These are phyloP conservation scores for Cheirogaleus medius DNA, from an alignment of 2,113 vertebrate species.

Conservation along the genomic window DNA sequence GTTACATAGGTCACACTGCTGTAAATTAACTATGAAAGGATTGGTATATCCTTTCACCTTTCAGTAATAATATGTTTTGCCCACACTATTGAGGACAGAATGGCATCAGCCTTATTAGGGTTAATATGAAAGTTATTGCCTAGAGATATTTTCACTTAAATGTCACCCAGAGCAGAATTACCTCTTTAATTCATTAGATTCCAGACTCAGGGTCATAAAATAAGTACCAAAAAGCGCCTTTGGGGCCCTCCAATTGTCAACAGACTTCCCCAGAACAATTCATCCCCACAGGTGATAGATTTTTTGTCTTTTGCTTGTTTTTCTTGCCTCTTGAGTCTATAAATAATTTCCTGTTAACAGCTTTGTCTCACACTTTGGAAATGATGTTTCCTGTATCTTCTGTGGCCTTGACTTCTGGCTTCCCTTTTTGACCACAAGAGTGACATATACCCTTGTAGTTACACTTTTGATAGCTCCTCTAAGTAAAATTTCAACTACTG, in stretches of 20 bases:
- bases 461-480: background rate
- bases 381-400: conserved; percentile 40
- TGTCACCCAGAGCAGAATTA: background rate
- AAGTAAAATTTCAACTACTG: background rate
- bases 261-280: background rate
- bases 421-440: conserved; percentile 16
- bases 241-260: background rate
- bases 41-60: background rate
- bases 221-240: background rate
- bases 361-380: conserved; percentile 18
- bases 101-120: background rate
- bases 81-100: background rate
- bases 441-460: background rate
- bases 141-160: background rate
- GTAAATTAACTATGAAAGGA: background rate
- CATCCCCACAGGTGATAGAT: background rate
- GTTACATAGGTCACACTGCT: background rate
- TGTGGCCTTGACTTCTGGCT: conserved; percentile 36
- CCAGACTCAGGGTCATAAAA: conserved; percentile 48
- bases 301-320: conserved; percentile 29
- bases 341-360: conserved; percentile 41
- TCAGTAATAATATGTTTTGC: background rate
- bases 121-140: conserved; percentile 13
- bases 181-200: conserved; percentile 12
- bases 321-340: conserved; percentile 40